Base-by-base conservation (phyloP, 2,888 invertebrate species). In the Philhelius pedissequus region DNA sequence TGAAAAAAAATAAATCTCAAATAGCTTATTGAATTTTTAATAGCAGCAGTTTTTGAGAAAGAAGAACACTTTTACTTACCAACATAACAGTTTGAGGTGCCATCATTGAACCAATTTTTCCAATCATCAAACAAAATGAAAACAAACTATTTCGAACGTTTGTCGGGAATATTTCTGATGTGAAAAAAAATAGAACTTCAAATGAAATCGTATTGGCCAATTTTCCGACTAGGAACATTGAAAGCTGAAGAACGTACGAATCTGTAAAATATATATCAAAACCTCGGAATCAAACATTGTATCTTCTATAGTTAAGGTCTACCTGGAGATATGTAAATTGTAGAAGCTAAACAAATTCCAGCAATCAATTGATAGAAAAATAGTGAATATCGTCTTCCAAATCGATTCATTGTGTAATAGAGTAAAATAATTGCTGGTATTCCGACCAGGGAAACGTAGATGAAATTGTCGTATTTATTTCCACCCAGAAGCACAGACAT, bases 141-240 rank as follows among this genome's bases (percentile, higher is more conserved):
- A 95, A 92, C 87, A 95, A 92, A 18, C 94, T 94, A 88, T 94
- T 94, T 76, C 95, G 93, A 73, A 93, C 91, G 82, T 92, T 92
- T 58, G 95, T 95, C 9, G 95, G 95, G 90, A 95, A 95, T 90
- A 95, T 92, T 91, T 95, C 95, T 40, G 94, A 93, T 40, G 95
- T 94, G 90, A 93, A 94, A 89, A 95, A 93, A 91, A 95, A 95
- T 87, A 94, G 90, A 22, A 94, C 93, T 88, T 94, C 93, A 90
- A 94, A 95, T 38, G 95, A 94, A 88, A 94, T 93, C 66, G 95
- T 93, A 79, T 94, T 94, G 56, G 93, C 92, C 88, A 94, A 92
- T 90, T 95, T 95, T 68, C 95, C 95, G 87, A 92, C 90, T 88
- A 95, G 92, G 90, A 93, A 95, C 48, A 64, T 9, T 6, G 22